Evolutionary conservation across 2,797 vertebrate species (phyloP), one percentile per base, ranked within the genome.

Genomic region (Chelon auratus): DNA sequence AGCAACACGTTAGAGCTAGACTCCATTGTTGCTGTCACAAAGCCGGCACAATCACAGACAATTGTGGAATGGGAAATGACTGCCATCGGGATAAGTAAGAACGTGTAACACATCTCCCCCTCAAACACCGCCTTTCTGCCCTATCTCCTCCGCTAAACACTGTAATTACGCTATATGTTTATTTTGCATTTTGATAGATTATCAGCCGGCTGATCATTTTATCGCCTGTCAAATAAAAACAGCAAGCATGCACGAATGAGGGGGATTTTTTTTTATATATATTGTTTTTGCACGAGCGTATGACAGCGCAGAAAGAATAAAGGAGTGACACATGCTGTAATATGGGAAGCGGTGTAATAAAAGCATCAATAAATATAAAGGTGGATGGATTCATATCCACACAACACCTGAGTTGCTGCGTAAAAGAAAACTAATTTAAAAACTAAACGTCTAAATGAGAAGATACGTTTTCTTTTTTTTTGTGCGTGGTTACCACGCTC

Each of bases 21-120:
- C 74, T 84, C 82, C 74, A 84, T 89, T 88, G 89, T 90, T 72
- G 69, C 83, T 61, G 78, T 89, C 87, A 82, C 77, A 91, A 91
- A 85, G 85, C 79, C 78, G 84, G 78, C 20, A 10, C 75, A 84
- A 79, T 87, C 77, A 77, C 71, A 72, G 80, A 88, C 85, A 85
- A 87, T 67, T 53, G 78, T 77, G 75, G 70, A 84, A 82, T 86
- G 75, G 81, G 75, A 82, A 87, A 77, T 77, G 64, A 84, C 73
- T 80, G 80, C 67, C 77, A 86, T 91, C 59, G 64, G 72, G 79
- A 83, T 58, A 85, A 83, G 85, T 77, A 78, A 53, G 47, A 84
- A 76, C 52, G 80, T 83, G 83, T 76, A 88, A 88, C 72, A 84
- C 74, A 79, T 90, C 86, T 81, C 69, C 86, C 69, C 86, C 80